phyloP scores from a whole-genome alignment of 2,888 invertebrate species.

The Sipha maydis region DNA sequence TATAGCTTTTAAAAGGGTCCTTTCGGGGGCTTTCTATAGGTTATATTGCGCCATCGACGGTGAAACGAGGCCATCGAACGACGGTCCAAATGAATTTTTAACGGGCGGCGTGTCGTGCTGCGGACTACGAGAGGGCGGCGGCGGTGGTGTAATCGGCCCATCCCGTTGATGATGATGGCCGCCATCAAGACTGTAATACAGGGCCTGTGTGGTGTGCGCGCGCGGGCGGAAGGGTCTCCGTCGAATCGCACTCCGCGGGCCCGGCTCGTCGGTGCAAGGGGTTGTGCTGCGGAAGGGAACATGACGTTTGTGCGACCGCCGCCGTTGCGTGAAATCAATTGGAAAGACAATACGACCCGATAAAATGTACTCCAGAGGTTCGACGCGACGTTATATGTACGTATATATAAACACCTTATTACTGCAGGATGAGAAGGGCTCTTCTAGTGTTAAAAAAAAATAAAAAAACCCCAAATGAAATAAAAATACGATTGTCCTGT shows the following conservation, averaged over 20 bases:
- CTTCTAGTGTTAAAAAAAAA: background rate
- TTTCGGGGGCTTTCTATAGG: constrained; percentile 50
- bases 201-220: background rate
- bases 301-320: background rate
- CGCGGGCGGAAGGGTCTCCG: no score
- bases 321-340: constrained; percentile 19
- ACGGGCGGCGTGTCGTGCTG: constrained; percentile 22
- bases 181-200: constrained; percentile 16
- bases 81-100: constrained; percentile 57
- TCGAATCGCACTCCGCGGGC: background rate
- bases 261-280: background rate
- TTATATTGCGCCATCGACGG: constrained; percentile 24
- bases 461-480: background rate
- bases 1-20: constrained; percentile 43
- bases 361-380: constrained; percentile 16
- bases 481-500: background rate
- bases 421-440: background rate
- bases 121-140: background rate
- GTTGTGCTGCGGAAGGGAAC: background rate
- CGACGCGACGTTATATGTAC: background rate
- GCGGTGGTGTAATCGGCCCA: constrained; percentile 29
- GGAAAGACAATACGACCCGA: constrained; percentile 28
- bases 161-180: constrained; percentile 52
- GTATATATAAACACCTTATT: constrained; percentile 21
- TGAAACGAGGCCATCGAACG: constrained; percentile 50